Percentiles rank a stretch among this genome's conserved stretches.
Evolutionary conservation across 1,140 invertebrate species (phyloP).

Genomic region (Ceratitis capitata): DNA sequence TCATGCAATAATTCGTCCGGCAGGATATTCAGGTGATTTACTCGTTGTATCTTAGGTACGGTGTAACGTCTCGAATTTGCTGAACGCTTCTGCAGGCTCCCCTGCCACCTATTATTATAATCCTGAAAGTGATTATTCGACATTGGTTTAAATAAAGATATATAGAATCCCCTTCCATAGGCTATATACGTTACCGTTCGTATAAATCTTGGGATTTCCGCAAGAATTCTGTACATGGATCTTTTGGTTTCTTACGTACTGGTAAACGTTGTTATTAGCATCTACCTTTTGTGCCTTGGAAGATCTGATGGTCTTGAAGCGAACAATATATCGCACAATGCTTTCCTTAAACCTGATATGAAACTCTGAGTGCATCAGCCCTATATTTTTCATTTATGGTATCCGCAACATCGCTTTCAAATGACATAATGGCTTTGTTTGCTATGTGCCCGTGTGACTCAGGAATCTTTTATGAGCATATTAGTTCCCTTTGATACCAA

Average conservation of each 20-base stretch:
- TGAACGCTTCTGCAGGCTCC: background rate
- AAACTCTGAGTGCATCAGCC: background rate
- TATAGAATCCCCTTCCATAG: too few species aligned
- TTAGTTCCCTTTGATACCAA: too few species aligned
- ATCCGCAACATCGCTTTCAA: too few species aligned
- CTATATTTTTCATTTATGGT: too few species aligned
- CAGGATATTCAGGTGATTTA: background rate
- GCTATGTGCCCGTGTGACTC: too few species aligned
- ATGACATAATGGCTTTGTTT: too few species aligned
- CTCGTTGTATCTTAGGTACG: background rate
- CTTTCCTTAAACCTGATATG: background rate
- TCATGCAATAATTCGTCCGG: background rate
- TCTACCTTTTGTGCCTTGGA: background rate
- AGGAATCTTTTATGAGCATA: too few species aligned
- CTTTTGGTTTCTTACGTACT: background rate
- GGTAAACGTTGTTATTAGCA: too few species aligned
- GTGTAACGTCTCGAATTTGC: background rate
- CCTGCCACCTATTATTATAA: background rate
- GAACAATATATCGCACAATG: background rate
- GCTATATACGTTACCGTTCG: too few species aligned
- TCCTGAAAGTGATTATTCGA: background rate
- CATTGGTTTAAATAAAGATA: background rate
- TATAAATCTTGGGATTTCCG: background rate
- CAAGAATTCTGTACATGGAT: background rate
- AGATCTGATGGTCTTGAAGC: background rate